Base-by-base conservation (phyloP, 2,797 vertebrate species). In the Euphonia xanthogaster region DNA sequence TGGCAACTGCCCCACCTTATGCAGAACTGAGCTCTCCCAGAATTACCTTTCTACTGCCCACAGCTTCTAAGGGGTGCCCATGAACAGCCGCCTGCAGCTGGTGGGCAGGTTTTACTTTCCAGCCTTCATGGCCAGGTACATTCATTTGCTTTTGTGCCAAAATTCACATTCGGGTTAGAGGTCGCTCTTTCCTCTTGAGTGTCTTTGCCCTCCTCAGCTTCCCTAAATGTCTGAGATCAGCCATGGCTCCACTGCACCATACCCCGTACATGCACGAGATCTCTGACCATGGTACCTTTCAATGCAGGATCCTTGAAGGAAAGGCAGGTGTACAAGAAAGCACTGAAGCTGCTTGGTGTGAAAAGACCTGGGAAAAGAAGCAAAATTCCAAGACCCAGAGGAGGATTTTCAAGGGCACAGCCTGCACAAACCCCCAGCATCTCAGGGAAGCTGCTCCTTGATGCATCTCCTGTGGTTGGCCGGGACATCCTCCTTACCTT, bases 401-500 rank as follows among this genome's bases (percentile, higher is more conserved):
- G 88, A 33, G 35, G 11, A 71, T 44, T 87, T 90, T 82, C 93
- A 73, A 60, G 23, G 68, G 7, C 87, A 60, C 51, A 73, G 53
- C 88, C 92, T 44, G 61, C 44, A 74, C 66, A 35, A 92, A 67
- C 30, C 3, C 92, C 92, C 62, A 55, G 45, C 22, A 65, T 94
- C 93, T 85, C 94, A 4, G 94, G 99, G 88, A 97, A 75, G 63
- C 96, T 99, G 87, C 97, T 53, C 58, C 96, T 99, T 88, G 96
- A 97, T 6, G 97, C 98, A 90, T 84, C 95, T 16, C 98, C 98
- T 3, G 87, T 98, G 27, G 95, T 98, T 7, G 99, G 99, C 67
- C 97, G 98, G 77, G 98, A 98, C 50, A 90, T 99, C 93, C 18
- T 33, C 78, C 98, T 99, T 70, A 96, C 78, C 3, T 95, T 99